Evolutionary conservation across 2,888 invertebrate genomes (phyloP).

Genomic region (Oxystoma pomonae): DNA sequence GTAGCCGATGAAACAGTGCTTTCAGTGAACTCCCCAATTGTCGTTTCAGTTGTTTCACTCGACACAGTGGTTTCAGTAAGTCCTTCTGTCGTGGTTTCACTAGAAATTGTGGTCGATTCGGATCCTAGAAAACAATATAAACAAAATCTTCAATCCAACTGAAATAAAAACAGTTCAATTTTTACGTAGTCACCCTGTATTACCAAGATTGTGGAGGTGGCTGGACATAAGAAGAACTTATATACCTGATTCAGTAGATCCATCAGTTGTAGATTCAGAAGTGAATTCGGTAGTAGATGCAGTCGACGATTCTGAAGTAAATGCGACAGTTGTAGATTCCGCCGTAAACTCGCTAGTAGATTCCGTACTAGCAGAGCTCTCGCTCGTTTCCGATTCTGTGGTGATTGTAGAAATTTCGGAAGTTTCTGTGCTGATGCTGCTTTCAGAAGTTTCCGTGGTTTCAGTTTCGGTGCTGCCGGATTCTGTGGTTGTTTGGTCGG

Average conservation of each 20-base stretch:
- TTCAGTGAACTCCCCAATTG: slow-evolving; percentile 12
- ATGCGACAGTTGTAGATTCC: slow-evolving; percentile 3
- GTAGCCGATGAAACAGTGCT: slow-evolving; percentile 18
- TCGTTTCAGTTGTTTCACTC: slow-evolving; percentile 12
- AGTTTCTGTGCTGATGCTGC: slow-evolving; percentile 23
- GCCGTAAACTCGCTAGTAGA: slow-evolving; percentile 18
- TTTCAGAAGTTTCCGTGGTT: slow-evolving; percentile 17
- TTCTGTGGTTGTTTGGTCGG: slow-evolving; percentile 7
- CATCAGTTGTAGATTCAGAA: slow-evolving; percentile 5
- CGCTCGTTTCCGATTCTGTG: background rate
- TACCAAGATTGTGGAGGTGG: too few species aligned
- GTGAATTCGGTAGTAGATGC: slow-evolving; percentile 11
- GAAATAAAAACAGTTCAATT: too few species aligned
- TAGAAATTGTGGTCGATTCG: slow-evolving; percentile 10
- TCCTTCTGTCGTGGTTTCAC: background rate
- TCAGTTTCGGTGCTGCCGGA: background rate
- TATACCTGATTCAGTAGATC: slow-evolving; percentile 5
- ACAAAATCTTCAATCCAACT: too few species aligned
- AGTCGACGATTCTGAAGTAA: slow-evolving; percentile 22
- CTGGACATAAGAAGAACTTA: too few species aligned
- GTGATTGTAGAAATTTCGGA: slow-evolving; percentile 17
- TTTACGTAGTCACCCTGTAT: too few species aligned
- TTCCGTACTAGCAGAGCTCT: slow-evolving; percentile 21
- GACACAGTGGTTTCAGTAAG: slow-evolving; percentile 2
- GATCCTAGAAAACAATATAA: background rate